Evolutionary conservation across 2,797 vertebrate species (phyloP).

Genomic region (Acrocephalus scirpaceus): DNA sequence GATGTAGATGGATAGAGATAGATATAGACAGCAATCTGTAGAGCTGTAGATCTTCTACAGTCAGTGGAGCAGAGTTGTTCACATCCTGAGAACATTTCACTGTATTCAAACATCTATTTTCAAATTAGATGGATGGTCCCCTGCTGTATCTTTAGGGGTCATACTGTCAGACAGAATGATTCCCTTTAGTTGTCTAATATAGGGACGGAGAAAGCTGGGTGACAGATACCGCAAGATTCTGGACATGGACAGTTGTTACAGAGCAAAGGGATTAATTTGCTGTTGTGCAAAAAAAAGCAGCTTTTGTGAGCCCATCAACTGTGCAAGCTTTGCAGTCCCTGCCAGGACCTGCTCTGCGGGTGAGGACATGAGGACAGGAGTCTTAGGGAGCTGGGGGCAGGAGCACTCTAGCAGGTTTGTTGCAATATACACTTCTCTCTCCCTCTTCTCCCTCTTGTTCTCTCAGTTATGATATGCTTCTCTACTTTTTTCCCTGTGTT

Average conservation of each 20-base stretch:
- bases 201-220: background rate
- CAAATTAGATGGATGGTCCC: background rate
- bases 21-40: background rate
- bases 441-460: too few relatives aligned
- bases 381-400: background rate
- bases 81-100: background rate
- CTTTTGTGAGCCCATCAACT: background rate
- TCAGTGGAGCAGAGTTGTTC: background rate
- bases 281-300: background rate
- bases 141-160: background rate
- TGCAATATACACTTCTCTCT: background rate
- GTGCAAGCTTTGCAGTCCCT: background rate
- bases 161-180: background rate
- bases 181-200: background rate
- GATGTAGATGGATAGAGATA: background rate
- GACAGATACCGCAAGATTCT: background rate
- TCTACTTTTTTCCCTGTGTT: too few relatives aligned
- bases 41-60: background rate
- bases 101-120: background rate
- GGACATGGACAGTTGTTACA: background rate
- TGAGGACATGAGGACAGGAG: background rate
- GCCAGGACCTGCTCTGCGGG: background rate
- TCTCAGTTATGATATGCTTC: too few relatives aligned
- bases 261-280: background rate
- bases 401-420: background rate